Evolutionary conservation across 2,888 invertebrate genomes (phyloP).

Genomic region (Pyrgus malvae): DNA sequence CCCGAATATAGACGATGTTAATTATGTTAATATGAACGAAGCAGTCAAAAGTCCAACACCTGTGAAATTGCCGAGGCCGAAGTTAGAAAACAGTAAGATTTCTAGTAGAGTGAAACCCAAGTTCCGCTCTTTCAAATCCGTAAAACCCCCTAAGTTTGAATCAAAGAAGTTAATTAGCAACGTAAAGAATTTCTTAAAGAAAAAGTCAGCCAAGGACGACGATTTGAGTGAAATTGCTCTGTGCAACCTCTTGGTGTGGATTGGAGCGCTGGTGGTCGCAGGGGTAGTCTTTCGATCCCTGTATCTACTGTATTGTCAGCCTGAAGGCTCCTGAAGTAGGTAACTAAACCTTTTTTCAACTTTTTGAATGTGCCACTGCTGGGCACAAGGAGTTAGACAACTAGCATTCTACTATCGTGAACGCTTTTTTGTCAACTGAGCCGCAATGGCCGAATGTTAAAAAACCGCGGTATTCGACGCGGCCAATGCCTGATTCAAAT

Average conservation of each 20-base stretch:
- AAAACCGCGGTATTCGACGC: no score
- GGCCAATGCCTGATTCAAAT: no score
- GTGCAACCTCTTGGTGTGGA: constrained; percentile 40
- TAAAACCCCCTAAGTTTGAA: not conserved
- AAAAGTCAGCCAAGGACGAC: not conserved
- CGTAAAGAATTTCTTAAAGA: not conserved
- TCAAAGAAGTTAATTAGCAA: not conserved
- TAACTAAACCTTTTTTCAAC: no score
- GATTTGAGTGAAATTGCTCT: constrained; percentile 7
- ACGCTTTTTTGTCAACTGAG: no score
- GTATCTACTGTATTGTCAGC: constrained; percentile 47
- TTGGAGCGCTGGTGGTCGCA: constrained; percentile 44
- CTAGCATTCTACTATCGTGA: no score
- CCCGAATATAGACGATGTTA: not conserved
- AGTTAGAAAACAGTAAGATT: no score
- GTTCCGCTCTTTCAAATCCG: not conserved
- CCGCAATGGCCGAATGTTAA: no score
- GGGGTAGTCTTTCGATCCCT: constrained; percentile 46
- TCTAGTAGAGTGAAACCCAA: no score
- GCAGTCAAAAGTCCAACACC: no score
- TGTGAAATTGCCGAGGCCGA: no score
- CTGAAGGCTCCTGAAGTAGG: constrained; percentile 36
- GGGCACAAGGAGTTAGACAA: no score
- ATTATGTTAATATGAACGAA: not conserved
- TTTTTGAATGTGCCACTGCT: no score